These are phyloP conservation scores for Lycorma delicatula DNA, from an alignment of 1,140 invertebrate species.

Conservation along the genomic window DNA sequence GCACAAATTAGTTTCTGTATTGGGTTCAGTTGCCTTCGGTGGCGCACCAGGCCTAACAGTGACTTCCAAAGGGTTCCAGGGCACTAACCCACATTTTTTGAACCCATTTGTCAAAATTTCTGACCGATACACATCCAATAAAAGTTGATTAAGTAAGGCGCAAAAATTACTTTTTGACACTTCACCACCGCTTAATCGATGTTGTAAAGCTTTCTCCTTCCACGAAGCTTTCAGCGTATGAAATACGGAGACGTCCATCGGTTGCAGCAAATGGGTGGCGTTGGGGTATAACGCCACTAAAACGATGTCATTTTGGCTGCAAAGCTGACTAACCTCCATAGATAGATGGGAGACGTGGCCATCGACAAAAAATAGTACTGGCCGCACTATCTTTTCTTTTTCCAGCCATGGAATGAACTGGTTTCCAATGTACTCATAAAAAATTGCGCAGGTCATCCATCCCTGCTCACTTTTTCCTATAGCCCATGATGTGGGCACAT, in stretches of 20 bases:
- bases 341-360: slow-evolving; percentile 36
- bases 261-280: slow-evolving; percentile 38
- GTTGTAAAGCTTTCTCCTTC: too few relatives aligned
- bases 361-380: slow-evolving; percentile 38
- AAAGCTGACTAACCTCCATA: slow-evolving; percentile 34
- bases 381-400: slow-evolving; percentile 31
- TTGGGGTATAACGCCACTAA: slow-evolving; percentile 38
- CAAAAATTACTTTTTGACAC: too few relatives aligned
- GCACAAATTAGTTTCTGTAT: too few relatives aligned
- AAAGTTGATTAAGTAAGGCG: too few relatives aligned
- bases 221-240: slow-evolving; percentile 33
- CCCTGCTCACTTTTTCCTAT: slow-evolving; percentile 28
- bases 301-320: slow-evolving; percentile 35
- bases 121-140: too few relatives aligned
- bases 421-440: slow-evolving; percentile 34
- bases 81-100: too few relatives aligned
- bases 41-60: too few relatives aligned
- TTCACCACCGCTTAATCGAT: too few relatives aligned
- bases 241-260: slow-evolving; percentile 35
- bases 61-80: too few relatives aligned
- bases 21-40: too few relatives aligned
- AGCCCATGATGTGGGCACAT: slow-evolving; percentile 24
- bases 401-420: slow-evolving; percentile 28
- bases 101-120: too few relatives aligned
- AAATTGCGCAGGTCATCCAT: slow-evolving; percentile 33